Percentiles rank a stretch among this genome's conserved stretches.
Evolutionary conservation across 1,140 invertebrate genomes (phyloP).

Genomic region (Calycopis cecrops): DNA sequence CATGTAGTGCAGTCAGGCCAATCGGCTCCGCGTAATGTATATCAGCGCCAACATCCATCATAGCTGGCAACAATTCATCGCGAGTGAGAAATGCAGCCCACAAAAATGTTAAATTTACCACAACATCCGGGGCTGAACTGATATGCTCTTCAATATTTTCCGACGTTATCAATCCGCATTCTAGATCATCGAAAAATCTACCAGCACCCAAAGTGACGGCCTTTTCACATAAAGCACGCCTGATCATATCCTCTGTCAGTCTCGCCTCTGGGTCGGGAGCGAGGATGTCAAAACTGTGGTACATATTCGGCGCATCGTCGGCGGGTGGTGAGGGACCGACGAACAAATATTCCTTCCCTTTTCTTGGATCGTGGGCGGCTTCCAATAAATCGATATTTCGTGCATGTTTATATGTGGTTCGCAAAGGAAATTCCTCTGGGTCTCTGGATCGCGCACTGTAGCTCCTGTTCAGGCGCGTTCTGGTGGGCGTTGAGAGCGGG

Average conservation of each 20-base stretch:
- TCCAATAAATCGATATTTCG: conserved; percentile 60
- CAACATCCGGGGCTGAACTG: conserved; percentile 57
- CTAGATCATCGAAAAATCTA: conserved; percentile 78
- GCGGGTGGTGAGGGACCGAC: conserved; percentile 78
- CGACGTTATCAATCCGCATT: conserved; percentile 71
- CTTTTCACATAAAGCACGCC: conserved; percentile 77
- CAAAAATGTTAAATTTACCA: conserved; percentile 61
- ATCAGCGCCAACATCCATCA: conserved; percentile 73
- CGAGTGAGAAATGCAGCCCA: conserved; percentile 70
- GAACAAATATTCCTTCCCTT: conserved; percentile 75
- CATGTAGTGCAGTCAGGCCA: conserved; percentile 75
- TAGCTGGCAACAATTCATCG: conserved; percentile 65
- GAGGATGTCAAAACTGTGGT: conserved; percentile 77
- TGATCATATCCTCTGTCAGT: conserved; percentile 78
- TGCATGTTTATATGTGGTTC: conserved; percentile 49
- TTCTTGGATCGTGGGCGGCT: conserved; percentile 45
- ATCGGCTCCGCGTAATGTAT: conserved; percentile 72
- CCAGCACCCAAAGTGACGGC: conserved; percentile 76
- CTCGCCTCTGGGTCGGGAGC: conserved; percentile 77
- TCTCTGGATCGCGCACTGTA: conserved; percentile 45
- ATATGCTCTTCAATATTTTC: conserved; percentile 70
- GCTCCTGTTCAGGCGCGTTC: conserved; percentile 41
- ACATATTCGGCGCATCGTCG: conserved; percentile 79
- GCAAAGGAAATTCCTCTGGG: conserved; percentile 57
- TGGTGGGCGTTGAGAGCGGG: conserved; percentile 36